Base-by-base conservation (phyloP, 2,888 invertebrate species). In the Dasysyrphus tricinctus region DNA sequence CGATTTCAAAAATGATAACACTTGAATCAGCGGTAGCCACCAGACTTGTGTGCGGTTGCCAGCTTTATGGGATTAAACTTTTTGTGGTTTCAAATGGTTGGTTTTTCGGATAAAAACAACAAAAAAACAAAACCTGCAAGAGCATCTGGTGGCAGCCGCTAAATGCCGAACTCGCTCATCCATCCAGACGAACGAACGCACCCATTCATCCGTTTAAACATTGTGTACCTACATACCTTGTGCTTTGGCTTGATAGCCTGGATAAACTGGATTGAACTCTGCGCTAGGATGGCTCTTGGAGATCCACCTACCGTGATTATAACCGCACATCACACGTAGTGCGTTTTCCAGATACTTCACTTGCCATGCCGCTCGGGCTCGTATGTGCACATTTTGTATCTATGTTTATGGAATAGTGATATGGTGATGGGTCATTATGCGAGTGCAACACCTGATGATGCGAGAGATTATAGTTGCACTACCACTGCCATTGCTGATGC, bases 161-260 rank as follows among this genome's bases (percentile, higher is more conserved):
- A 24, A 24, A 24, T 49, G 44, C 24, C 44, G 37, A 70, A 59
- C 63, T 56, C 65, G 56, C 51, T 57, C 79, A 82, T 65, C 75
- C 65, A 51, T 70, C 57, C 54, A 75, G 19, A 72, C 63, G 32
- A 56, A 51, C 69, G 80, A 56, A 51, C 69, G 80, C 67, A 67
- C 24, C 73, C 69, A 77, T 73, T 80, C 76, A 63, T n/a, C 73
- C 77, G 54, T 73, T 59, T 85, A 39, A 85, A 63, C 69, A 80
- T 67, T 81, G 83, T 70, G 80, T 75, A 80, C 80, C 80, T 24
- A 24, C 24, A 24, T 74, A 80, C 78, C 80, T 80, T 90, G n/a
- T n/a, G 91, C 88, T 89, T 90, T 59, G 61, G 19, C 49, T 19
- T n/a, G 37, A 72, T 74, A 69, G 73, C 63, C 76, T 49, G 67